A percentile compares a stretch with the other conserved stretches of the same genome.
Conservation (phyloP, 2,888 invertebrate species). For the Tipula confusa region DNA sequence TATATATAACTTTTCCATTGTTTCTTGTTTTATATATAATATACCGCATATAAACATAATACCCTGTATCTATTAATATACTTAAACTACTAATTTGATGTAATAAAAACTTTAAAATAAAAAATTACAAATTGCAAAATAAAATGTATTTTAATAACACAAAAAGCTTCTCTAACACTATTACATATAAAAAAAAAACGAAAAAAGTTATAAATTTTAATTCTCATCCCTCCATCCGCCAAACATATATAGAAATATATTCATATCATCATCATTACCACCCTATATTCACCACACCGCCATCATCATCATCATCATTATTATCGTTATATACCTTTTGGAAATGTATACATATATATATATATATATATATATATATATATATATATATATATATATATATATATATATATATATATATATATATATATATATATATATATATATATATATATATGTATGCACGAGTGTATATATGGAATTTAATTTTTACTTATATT, state of each 20-base stretch:
- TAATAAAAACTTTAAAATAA: constrained; percentile 7
- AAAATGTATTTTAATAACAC: not conserved
- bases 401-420: too few species aligned
- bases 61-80: constrained; percentile 3
- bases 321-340: not conserved
- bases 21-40: not conserved
- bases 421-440: too few species aligned
- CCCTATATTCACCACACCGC: not conserved
- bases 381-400: too few species aligned
- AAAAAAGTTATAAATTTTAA: constrained; percentile 25
- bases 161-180: constrained; percentile 20
- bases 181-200: not conserved
- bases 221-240: not conserved
- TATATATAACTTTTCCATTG: not conserved
- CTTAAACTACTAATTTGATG: constrained; percentile 25
- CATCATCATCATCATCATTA: not conserved
- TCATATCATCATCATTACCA: not conserved
- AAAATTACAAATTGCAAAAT: constrained; percentile 13
- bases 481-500: not conserved
- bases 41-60: not conserved
- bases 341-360: too few species aligned
- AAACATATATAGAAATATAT: not conserved
- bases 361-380: too few species aligned
- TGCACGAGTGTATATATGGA: not conserved
- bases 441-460: too few species aligned